phyloP scores from a whole-genome alignment of 2,888 invertebrate species.

The Brachynemurus nebulosus region DNA sequence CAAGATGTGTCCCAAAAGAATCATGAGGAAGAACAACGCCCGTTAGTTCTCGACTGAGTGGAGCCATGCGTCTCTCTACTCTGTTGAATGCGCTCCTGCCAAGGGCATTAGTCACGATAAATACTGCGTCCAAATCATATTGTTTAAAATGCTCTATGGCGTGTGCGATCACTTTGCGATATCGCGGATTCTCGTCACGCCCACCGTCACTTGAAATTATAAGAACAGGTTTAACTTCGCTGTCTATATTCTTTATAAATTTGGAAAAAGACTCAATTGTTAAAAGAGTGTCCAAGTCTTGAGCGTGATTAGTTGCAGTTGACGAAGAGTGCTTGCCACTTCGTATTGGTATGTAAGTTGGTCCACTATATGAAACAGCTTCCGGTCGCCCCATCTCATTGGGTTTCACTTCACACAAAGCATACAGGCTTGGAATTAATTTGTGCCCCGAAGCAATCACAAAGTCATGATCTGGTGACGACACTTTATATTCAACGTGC shows the following conservation, averaged over 20 bases:
- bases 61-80: too few species aligned
- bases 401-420: constrained; percentile 16
- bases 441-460: constrained; percentile 17
- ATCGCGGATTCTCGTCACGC: constrained; percentile 22
- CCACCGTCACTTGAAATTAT: constrained; percentile 21
- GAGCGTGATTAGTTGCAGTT: constrained; percentile 12
- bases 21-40: constrained; percentile 25
- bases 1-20: constrained; percentile 21
- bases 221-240: constrained; percentile 18
- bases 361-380: constrained; percentile 26
- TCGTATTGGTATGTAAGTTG: constrained; percentile 24
- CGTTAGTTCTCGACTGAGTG: constrained; percentile 22
- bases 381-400: constrained; percentile 21
- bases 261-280: constrained; percentile 10
- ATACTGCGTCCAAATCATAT: constrained; percentile 21
- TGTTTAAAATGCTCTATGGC: constrained; percentile 20
- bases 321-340: constrained; percentile 18
- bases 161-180: constrained; percentile 16
- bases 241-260: constrained; percentile 15
- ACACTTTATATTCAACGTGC: constrained; percentile 18
- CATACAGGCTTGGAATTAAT: constrained; percentile 18
- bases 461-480: constrained; percentile 17
- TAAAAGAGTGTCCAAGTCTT: constrained; percentile 11
- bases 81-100: too few species aligned
- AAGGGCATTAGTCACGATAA: constrained; percentile 22